Percentiles rank a stretch among this genome's conserved stretches.
phyloP scores from a whole-genome alignment of 64 coral and sea anemone species.

The Trachythela sp. region DNA sequence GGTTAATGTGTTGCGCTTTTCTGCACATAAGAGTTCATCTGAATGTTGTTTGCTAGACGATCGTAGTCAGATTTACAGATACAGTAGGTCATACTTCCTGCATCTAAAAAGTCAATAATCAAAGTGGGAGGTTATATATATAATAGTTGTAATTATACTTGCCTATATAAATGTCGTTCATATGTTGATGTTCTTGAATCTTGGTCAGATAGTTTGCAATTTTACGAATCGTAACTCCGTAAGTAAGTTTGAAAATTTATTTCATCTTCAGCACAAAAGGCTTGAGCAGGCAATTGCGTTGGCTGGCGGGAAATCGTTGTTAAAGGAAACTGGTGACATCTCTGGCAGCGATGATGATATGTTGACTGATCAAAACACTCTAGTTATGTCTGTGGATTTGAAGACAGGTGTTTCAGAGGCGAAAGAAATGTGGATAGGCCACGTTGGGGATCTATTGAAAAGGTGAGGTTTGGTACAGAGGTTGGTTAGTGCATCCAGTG shows the following conservation, averaged over 20 bases:
- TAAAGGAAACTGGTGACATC: constrained; percentile 24
- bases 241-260: not conserved
- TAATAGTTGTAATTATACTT: too few species aligned
- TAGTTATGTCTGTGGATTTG: constrained; percentile 81
- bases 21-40: too few species aligned
- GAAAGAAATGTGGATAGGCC: constrained; percentile 60
- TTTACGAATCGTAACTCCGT: too few species aligned
- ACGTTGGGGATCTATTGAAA: constrained; percentile 62
- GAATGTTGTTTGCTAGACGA: too few species aligned
- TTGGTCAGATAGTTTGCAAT: too few species aligned
- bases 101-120: too few species aligned
- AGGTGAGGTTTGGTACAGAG: constrained; percentile 40
- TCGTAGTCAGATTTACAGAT: too few species aligned
- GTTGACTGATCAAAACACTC: constrained; percentile 42
- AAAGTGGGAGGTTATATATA: too few species aligned
- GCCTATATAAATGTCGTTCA: too few species aligned
- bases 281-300: constrained; percentile 40
- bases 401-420: constrained; percentile 49
- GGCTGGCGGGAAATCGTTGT: constrained; percentile 40
- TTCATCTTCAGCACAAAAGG: constrained; percentile 52
- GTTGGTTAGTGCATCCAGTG: too few species aligned
- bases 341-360: constrained; percentile 6
- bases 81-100: too few species aligned
- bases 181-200: too few species aligned
- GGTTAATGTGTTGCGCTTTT: not conserved